Evolutionary conservation across 23 tunicate genomes (phyloP).

Genomic region (Styela clava): DNA sequence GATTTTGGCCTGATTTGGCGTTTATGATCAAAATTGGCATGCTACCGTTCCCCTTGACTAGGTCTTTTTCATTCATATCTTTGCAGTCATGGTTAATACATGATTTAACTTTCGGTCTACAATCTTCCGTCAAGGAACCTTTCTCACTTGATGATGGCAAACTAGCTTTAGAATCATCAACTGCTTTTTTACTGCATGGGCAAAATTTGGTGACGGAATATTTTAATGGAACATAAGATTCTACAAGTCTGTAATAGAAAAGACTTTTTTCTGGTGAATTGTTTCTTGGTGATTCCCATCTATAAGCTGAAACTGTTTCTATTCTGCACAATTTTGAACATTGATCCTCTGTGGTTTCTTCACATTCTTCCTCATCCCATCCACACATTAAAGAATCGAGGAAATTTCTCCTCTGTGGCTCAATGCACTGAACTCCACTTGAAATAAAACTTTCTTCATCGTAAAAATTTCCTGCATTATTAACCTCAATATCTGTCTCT

Average conservation of each 20-base stretch:
- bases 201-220: neutral
- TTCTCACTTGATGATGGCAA: no score
- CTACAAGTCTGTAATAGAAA: neutral
- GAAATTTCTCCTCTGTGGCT: constrained; percentile 1
- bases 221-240: neutral
- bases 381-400: constrained; percentile 21
- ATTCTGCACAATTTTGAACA: neutral
- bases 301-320: neutral
- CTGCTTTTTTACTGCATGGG: neutral
- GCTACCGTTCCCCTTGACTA: no score
- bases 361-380: constrained; percentile 13
- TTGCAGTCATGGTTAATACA: no score
- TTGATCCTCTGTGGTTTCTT: neutral
- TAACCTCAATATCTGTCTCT: neutral
- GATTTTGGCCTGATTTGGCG: no score
- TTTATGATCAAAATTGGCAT: no score
- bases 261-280: constrained; percentile 6
- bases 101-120: no score
- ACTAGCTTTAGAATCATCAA: neutral
- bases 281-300: neutral
- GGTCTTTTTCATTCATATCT: no score
- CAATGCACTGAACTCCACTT: neutral
- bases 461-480: neutral
- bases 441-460: neutral
- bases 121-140: no score